Conservation (phyloP, 2,888 invertebrate species). For the Brachylomia viminalis region DNA sequence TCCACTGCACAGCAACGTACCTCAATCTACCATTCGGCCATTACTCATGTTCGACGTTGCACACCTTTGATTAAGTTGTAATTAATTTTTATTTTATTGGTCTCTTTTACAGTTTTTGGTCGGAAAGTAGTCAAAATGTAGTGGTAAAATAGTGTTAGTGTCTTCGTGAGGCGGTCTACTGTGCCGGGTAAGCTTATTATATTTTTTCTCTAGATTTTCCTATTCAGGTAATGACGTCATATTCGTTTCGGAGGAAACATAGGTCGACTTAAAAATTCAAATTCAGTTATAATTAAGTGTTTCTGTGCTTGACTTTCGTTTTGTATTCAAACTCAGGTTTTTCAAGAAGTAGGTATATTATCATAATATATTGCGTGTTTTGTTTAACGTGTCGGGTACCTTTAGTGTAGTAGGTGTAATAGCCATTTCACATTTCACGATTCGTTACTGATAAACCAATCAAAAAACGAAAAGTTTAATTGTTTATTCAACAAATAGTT, state of each 20-base stretch:
- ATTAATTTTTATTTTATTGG: constrained; percentile 7
- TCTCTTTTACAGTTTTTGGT: not conserved
- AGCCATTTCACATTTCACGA: not conserved
- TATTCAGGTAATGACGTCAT: not conserved
- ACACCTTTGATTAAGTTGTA: constrained; percentile 27
- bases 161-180: constrained; percentile 2
- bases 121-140: constrained; percentile 36
- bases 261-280: not conserved
- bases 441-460: not conserved
- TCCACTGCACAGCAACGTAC: constrained; percentile 38
- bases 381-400: not conserved
- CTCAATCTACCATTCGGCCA: constrained; percentile 36
- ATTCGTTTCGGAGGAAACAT: not conserved
- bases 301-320: not conserved
- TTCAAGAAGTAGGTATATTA: not conserved
- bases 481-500: not conserved
- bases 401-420: not conserved
- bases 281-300: not conserved
- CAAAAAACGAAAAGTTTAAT: not conserved
- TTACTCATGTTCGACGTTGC: constrained; percentile 31
- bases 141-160: not conserved
- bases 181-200: constrained; percentile 31
- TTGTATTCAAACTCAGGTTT: not conserved
- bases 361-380: not conserved
- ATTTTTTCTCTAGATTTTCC: not conserved